Base-by-base conservation (phyloP, 2,113 vertebrate species). In the Syrmaticus mikado region DNA sequence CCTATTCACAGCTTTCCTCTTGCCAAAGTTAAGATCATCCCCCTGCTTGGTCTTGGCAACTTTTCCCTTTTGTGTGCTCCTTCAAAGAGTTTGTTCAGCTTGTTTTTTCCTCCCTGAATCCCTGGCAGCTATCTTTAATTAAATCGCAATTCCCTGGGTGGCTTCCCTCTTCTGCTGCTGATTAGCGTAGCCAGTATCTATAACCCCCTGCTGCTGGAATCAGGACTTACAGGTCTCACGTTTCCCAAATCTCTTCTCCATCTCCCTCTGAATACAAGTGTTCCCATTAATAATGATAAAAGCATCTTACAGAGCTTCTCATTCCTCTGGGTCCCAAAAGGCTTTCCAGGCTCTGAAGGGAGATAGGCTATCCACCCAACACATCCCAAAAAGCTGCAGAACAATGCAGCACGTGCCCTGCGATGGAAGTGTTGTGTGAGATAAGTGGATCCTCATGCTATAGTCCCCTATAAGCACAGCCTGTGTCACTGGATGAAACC, bases 41-140 rank as follows among this genome's bases (percentile, higher is more conserved):
- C 20, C 34, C 27, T 90, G 21, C 13, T 78, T 70, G 58, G 62
- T 41, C 43, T 48, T 53, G 32, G 38, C 17, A 30, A 20, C 52
- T 65, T 73, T 53, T 70, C 5, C 2, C n/a, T 76, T 89, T 58
- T 68, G 24, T 71, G 45, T 61, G 46, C 61, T 86, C 52, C 83
- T 79, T 90, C 73, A 48, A 93, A 93, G 38, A 46, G 60, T 62
- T 71, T 64, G 17, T 79, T 81, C 27, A 77, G 15, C 41, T 85
- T 77, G 28, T 18, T n/a, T 28, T 62, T 13, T 62, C 17, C 30
- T 58, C 80, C 40, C 62, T 48, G 38, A 90, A 88, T 81, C n/a
- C 52, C 32, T 57, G 75, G 52, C 74, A 77, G 92, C 72, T 94
- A 93, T 95, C 78, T 84, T 96, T 97, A 97, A 97, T 97, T 97